phyloP scores from a whole-genome alignment of 2,797 vertebrate species.

The Sebastes reedi region DNA sequence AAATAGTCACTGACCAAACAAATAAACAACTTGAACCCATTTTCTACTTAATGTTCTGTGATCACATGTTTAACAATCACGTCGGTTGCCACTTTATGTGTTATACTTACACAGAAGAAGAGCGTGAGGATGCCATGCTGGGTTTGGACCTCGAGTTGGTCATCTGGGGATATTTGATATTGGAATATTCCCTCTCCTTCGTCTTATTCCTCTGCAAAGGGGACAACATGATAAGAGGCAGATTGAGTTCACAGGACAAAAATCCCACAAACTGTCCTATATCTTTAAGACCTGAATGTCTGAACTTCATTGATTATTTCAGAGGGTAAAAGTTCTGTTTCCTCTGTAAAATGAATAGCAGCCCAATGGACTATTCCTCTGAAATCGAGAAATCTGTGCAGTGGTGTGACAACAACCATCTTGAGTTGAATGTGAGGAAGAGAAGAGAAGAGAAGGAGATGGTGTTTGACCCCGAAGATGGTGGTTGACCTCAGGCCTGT shows the following conservation, averaged over 20 bases:
- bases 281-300: not conserved
- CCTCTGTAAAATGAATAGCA: too few relatives aligned
- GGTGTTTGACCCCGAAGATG: too few relatives aligned
- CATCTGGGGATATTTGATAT: constrained; percentile 84
- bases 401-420: too few relatives aligned
- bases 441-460: too few relatives aligned
- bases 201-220: constrained; percentile 79
- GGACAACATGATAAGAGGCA: not conserved
- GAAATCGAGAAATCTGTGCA: too few relatives aligned
- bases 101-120: constrained; percentile 81
- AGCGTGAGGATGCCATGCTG: constrained; percentile 76
- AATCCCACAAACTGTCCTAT: not conserved
- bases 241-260: not conserved
- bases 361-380: not conserved
- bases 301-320: too few relatives aligned
- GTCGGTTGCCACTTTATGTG: not conserved
- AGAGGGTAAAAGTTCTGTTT: too few relatives aligned
- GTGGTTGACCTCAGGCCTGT: not conserved
- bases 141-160: constrained; percentile 82
- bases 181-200: constrained; percentile 88
- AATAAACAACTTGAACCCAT: not conserved
- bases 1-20: not conserved
- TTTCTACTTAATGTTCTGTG: not conserved
- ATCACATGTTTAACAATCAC: not conserved
- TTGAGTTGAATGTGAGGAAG: too few relatives aligned